A percentile compares a stretch with the other conserved stretches of the same genome.
These are phyloP conservation scores for Myiopsitta monachus DNA, from an alignment of 2,113 vertebrate species.

Conservation along the genomic window DNA sequence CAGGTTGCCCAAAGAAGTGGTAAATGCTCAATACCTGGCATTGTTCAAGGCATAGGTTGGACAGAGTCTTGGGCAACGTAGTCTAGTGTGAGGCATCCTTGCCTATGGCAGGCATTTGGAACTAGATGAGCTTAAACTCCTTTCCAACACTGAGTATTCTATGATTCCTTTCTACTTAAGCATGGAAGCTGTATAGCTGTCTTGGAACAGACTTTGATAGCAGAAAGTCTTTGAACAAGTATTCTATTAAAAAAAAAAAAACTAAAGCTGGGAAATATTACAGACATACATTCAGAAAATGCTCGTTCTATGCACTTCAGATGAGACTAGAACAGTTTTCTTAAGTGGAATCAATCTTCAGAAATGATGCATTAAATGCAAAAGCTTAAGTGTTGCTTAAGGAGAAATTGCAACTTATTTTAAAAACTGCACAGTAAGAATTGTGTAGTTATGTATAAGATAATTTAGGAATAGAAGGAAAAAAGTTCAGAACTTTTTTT, in stretches of 20 bases:
- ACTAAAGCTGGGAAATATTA: not conserved
- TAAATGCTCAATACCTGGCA: not conserved
- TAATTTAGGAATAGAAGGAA: not conserved
- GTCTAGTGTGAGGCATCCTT: not conserved
- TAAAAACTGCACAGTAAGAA: not conserved
- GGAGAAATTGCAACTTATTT: not conserved
- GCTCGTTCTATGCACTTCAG: not conserved
- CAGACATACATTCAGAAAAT: not conserved
- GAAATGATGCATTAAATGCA: not conserved
- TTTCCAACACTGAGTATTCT: not conserved
- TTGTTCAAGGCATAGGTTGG: not conserved
- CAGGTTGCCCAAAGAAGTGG: not conserved
- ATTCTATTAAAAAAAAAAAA: not conserved
- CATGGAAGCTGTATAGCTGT: not conserved
- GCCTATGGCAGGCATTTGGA: not conserved
- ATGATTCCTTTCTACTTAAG: not conserved
- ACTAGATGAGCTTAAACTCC: not conserved
- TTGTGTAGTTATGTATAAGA: not conserved
- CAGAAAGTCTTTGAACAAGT: not conserved
- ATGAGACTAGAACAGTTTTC: not conserved
- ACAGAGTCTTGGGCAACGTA: not conserved
- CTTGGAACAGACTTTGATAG: not conserved
- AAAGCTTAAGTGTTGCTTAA: not conserved
- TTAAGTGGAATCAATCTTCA: not conserved
- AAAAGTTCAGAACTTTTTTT: not conserved